A percentile compares a stretch with the other conserved stretches of the same genome.
Conservation (phyloP, 1,140 invertebrate genomes). For the Neoseiulus cucumeris region DNA sequence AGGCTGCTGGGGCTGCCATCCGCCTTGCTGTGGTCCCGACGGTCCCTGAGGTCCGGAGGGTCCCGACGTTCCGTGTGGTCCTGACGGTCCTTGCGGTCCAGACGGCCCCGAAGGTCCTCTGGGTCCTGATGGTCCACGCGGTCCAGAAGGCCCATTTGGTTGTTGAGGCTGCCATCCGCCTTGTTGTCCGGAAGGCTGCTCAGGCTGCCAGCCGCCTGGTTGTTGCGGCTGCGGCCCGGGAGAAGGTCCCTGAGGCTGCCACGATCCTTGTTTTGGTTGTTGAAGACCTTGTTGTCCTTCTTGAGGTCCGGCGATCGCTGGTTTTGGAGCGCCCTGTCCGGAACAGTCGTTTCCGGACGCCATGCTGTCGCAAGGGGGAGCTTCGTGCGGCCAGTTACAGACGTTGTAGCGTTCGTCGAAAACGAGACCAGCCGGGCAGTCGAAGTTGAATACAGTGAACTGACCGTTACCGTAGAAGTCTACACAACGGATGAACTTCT, state of each 20-base stretch:
- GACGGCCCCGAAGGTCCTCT: not conserved
- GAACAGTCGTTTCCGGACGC: not conserved
- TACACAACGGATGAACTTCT: slow-evolving; percentile 34
- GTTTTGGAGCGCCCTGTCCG: not conserved
- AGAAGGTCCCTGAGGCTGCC: not conserved
- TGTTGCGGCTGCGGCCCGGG: not conserved
- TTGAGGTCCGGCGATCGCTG: not conserved
- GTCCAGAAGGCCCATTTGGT: not conserved
- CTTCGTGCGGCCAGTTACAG: slow-evolving; percentile 56
- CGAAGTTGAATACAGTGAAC: slow-evolving; percentile 52
- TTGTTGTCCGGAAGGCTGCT: not conserved
- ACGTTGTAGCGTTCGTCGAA: slow-evolving; percentile 46
- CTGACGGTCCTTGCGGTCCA: not conserved
- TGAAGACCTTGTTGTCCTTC: not conserved
- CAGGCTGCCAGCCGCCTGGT: not conserved
- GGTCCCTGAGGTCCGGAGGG: not conserved
- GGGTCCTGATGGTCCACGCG: not conserved
- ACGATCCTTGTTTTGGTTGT: not conserved
- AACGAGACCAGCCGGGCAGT: slow-evolving; percentile 54
- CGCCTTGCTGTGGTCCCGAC: not conserved
- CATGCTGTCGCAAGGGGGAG: slow-evolving; percentile 37
- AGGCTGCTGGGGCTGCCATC: not conserved
- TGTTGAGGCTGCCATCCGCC: not conserved
- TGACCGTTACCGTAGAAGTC: slow-evolving; percentile 32
- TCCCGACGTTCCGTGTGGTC: not conserved